Base-by-base conservation (phyloP, 2,888 invertebrate species). In the Drosophila subsilvestris region DNA sequence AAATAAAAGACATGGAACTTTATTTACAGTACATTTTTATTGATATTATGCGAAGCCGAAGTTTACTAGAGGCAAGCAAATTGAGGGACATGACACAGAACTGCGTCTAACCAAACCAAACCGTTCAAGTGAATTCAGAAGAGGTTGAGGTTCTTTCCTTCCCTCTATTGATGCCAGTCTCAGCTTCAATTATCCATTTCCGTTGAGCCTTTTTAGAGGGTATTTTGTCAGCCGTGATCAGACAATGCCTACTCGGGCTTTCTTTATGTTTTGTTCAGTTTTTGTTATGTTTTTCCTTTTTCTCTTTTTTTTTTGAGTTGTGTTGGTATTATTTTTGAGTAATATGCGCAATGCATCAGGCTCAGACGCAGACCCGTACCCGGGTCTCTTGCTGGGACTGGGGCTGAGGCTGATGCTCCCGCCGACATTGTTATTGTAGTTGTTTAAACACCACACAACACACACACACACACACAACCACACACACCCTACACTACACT, bases 341-440 rank as follows among this genome's bases (percentile, higher is more conserved):
- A 82, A 82, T 87, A 79, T 85, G 56, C 71, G 86, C 79, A 82
- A 82, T 82, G 83, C 88, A 82, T 85, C 82, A 87, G 82, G 73
- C 79, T 80, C 61, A 77, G 74, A 60, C 56, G 22, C 63, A 44
- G 54, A 42, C 43, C 25, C 12, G 12, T 37, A 8, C 0, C 27
- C 37, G 37, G 37, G 14, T 5, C 14, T 37, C 37, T 14, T 14
- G 27, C 27, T 27, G 27, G 27, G 27, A 20, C 20, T 20, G 20
- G 20, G 25, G 29, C 53, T 67, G 61, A 47, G 54, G 61, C 49
- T 8, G 51, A 42, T 47, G 29, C 22, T 37, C 47, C 25, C 42
- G 42, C 59, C 49, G 62, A 20, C 63, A 32, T 63, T 75, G 50
- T 70, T 76, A 25, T 62, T 66, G 57, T 44, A 76, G 80, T 57